phyloP scores from a whole-genome alignment of 1,140 invertebrate genomes.

The Aricia agestis region DNA sequence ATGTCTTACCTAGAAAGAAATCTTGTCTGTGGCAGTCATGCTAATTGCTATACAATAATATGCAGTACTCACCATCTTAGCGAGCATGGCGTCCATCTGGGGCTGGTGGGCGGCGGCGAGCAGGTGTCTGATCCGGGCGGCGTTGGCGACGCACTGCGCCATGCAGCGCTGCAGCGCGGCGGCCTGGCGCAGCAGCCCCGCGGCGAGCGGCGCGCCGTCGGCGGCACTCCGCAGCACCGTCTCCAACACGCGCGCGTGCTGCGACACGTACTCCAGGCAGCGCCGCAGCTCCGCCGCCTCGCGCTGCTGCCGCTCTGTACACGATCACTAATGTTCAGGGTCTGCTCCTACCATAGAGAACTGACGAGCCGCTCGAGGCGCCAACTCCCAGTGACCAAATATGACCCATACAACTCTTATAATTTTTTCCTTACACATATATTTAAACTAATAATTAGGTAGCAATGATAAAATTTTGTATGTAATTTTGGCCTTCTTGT shows the following conservation, averaged over 20 bases:
- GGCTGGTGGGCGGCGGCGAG: constrained; percentile 58
- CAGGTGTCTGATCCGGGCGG: constrained; percentile 54
- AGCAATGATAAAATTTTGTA: too few species aligned
- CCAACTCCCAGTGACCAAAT: too few species aligned
- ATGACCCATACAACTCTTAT: too few species aligned
- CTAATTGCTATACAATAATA: too few species aligned
- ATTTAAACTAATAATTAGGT: too few species aligned
- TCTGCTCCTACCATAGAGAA: too few species aligned
- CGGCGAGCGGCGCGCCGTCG: constrained; percentile 51
- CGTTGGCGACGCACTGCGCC: constrained; percentile 65
- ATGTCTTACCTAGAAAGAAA: too few species aligned
- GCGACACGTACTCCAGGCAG: constrained; percentile 64
- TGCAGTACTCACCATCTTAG: constrained; percentile 58
- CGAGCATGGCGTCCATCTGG: constrained; percentile 66
- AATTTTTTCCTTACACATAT: too few species aligned
- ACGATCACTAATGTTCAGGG: too few species aligned
- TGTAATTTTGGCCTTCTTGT: too few species aligned
- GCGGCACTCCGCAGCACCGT: constrained; percentile 48
- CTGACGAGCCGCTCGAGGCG: too few species aligned
- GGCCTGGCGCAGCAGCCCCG: constrained; percentile 54
- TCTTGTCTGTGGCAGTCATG: too few species aligned
- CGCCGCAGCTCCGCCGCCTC: constrained; percentile 58
- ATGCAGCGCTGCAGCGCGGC: constrained; percentile 65
- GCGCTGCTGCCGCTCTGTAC: constrained; percentile 56
- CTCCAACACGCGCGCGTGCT: constrained; percentile 62